Evolutionary conservation across 1,140 invertebrate genomes (phyloP).

Genomic region (Sesamia nonagrioides): DNA sequence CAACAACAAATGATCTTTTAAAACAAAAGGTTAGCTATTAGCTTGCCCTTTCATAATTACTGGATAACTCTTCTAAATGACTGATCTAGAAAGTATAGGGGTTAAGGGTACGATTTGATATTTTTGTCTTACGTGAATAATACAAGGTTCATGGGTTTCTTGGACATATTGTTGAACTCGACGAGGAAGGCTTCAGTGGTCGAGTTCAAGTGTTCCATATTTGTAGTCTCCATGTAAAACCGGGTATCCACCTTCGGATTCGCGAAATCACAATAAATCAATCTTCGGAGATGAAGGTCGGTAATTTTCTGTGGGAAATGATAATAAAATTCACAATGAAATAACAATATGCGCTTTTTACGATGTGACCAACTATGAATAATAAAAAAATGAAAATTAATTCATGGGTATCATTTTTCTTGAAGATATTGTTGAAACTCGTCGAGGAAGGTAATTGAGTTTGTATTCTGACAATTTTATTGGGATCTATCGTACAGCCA

Average conservation of each 20-base stretch:
- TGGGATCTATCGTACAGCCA: too few species aligned
- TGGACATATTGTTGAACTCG: constrained; percentile 98
- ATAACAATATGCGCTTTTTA: too few species aligned
- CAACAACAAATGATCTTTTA: too few species aligned
- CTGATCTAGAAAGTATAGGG: not conserved
- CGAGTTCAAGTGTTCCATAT: constrained; percentile 93
- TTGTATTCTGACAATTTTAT: too few species aligned
- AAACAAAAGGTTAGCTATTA: too few species aligned
- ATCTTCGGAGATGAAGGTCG: constrained; percentile 93
- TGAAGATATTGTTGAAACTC: too few species aligned
- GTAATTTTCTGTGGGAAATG: constrained; percentile 89
- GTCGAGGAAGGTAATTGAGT: too few species aligned
- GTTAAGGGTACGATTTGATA: not conserved
- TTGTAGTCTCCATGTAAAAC: constrained; percentile 95
- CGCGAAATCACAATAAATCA: constrained; percentile 98
- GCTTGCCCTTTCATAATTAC: too few species aligned
- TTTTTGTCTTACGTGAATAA: constrained; percentile 91
- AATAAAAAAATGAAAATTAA: too few species aligned
- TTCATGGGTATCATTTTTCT: too few species aligned
- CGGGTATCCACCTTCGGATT: constrained; percentile 97
- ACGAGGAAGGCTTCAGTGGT: constrained; percentile 97
- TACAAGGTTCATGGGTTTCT: constrained; percentile 98
- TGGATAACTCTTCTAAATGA: too few species aligned
- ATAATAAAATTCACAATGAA: not conserved
- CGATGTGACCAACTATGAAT: too few species aligned